Base-by-base conservation (phyloP, 2,888 invertebrate species). In the Drosophila sordidapex region DNA sequence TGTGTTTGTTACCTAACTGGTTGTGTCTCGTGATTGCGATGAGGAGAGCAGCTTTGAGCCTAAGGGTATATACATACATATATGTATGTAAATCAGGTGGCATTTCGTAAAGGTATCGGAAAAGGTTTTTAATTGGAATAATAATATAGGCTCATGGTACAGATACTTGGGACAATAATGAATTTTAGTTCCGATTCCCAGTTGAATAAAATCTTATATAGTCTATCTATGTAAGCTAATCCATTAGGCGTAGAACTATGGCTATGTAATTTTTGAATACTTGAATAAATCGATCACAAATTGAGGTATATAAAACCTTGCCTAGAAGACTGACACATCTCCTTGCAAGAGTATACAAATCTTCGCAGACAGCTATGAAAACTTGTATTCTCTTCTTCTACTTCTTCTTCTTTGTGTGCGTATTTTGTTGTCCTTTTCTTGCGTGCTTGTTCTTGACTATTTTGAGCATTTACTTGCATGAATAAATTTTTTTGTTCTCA, bases 381-480 rank as follows among this genome's bases (percentile, higher is more conserved):
- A 4, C 29, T 15, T 25, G 15, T 27, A 38, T 48, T 56, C 54
- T 56, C 27, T 18, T 27, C 27, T 36, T 18, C 27, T 36, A 56
- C 15, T n/a, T 62, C 40, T 52, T 27, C n/a, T 29, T 52, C 10
- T 38, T 18, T 38, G 21, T 38, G 25, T 35, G 27, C 43, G 29
- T 72, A 64, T 74, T 70, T 68, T 54, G 27, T 40, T 49, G 25
- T 33, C 59, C 57, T 58, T 51, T 29, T 29, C 46, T 53, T 59
- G 27, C 18, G 21, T 33, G 21, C 66, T 36, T 53, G 51, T 65
- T 66, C 51, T 77, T 67, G 65, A 67, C 66, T 61, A 63, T 70
- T 60, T 53, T 66, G 64, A 82, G 71, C 79, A 79, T 88, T 87
- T 87, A 88, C 88, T 83, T 87, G 89, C 87, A 84, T 89, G 87